Conservation (phyloP, 2,888 invertebrate genomes). For the Tenodera sinensis region DNA sequence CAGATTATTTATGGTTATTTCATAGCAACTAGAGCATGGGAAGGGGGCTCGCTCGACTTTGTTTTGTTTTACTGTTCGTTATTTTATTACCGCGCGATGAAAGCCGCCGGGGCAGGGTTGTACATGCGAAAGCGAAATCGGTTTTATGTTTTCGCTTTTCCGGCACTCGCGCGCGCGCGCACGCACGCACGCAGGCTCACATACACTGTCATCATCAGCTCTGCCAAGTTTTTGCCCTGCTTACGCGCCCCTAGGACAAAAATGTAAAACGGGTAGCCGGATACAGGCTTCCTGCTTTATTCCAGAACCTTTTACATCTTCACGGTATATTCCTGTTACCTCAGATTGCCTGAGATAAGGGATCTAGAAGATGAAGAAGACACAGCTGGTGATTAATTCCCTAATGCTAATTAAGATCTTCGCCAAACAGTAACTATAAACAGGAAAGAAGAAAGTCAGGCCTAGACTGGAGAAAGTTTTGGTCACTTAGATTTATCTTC, state of each 20-base stretch:
- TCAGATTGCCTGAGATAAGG: no score
- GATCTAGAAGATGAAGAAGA: no score
- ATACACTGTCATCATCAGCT: background rate
- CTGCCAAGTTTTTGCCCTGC: background rate
- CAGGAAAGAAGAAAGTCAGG: no score
- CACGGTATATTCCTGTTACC: background rate
- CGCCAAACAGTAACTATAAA: no score
- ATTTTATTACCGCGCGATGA: background rate
- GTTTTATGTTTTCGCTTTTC: background rate
- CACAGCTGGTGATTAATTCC: no score
- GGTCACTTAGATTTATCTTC: no score
- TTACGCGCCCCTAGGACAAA: no score
- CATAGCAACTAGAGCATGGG: background rate
- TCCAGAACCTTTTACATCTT: background rate
- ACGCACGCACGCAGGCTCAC: background rate
- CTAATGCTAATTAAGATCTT: no score
- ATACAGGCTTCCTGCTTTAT: background rate
- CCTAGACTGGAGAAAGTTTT: no score
- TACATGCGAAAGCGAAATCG: background rate
- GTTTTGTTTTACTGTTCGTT: background rate
- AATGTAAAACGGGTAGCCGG: background rate
- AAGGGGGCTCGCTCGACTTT: background rate
- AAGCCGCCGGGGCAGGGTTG: background rate
- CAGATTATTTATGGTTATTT: background rate
- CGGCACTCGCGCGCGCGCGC: no score